Base-by-base conservation (phyloP, 1,140 invertebrate genomes). In the Spodoptera frugiperda region DNA sequence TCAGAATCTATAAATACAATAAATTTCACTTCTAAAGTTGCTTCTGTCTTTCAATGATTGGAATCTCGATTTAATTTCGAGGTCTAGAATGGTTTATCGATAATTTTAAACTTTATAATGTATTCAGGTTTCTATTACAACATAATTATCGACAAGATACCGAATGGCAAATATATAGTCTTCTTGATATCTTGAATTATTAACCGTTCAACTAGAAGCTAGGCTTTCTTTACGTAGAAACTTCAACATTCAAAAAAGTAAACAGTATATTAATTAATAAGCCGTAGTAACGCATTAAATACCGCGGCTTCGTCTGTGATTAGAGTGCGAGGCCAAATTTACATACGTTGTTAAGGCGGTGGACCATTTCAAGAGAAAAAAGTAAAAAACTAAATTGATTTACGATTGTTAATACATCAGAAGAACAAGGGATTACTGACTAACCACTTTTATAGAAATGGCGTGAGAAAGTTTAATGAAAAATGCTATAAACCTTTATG, bases 301-400 rank as follows among this genome's bases (percentile, higher is more conserved):
- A 5, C 10, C 53, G 19, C 68, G 68, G 68, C 51, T 21, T 44
- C 33, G 68, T 33, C 33, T 72, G 30, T 57, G 68, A 72, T 72
- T 72, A 72, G 21, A 72, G 68, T 49, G 63, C 12, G 33, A n/a
- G 68, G 30, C 39, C 17, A 6, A 12, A 71, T 71, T 72, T 48
- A 57, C 68, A 72, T 72, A 72, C n/a, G 19, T 44, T 57, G 68
- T 72, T 72, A 57, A 57, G 53, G 68, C 68, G 68, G 57, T n/a
- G 53, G 11, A n/a, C 6, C n/a, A 9, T 19, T 5, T 21, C 1
- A 19, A 17, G 21, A 57, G 1, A 10, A 12, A 14, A 12, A 49
- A 25, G 48, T 15, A 55, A 57, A 57, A 15, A 19, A 3, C n/a
- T 17, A 25, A 68, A 57, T 57, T 25, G 25, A 57, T 57, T 57